Conservation (phyloP, 2,113 vertebrate species). For the Eulacestoma nigropectus region DNA sequence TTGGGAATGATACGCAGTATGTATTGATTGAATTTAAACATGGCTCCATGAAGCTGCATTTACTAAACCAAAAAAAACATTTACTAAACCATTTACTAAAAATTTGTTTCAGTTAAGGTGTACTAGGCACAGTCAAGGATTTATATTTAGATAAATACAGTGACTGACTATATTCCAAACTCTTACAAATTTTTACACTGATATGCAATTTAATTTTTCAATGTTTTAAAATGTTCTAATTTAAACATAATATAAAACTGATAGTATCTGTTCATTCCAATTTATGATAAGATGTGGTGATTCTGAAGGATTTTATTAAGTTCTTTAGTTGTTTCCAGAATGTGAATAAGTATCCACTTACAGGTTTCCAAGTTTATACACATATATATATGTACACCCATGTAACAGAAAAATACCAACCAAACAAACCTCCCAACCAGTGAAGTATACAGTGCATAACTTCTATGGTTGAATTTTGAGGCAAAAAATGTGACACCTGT, state of each 20-base stretch:
- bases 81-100: neutral
- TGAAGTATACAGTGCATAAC: neutral
- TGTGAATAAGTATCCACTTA: neutral
- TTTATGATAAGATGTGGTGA: neutral
- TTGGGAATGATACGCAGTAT: accelerated
- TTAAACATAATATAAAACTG: neutral
- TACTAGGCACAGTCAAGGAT: neutral
- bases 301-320: neutral
- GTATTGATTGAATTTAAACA: neutral
- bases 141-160: neutral
- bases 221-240: neutral
- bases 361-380: neutral
- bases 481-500: neutral
- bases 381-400: neutral
- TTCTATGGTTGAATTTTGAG: neutral
- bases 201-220: neutral
- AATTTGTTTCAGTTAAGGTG: neutral
- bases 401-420: neutral
- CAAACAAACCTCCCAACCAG: accelerated
- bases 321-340: neutral
- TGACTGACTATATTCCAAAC: neutral
- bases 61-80: neutral
- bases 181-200: neutral
- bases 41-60: neutral
- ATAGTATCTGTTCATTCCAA: neutral